Conservation (phyloP, 2,888 invertebrate species). For the Rhopalosiphum nymphaeae region DNA sequence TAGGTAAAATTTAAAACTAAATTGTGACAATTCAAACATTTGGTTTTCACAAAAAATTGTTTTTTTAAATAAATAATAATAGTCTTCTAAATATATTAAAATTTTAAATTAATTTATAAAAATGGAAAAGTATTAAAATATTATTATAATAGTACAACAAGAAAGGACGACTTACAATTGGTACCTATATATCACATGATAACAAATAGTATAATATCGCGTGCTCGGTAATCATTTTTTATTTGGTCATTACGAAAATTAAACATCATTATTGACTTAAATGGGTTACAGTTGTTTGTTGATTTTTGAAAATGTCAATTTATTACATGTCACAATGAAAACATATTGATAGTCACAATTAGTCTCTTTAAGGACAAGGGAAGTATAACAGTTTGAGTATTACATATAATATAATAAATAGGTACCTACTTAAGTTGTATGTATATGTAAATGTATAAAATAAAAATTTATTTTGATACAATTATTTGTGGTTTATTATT, state of each 20-base stretch:
- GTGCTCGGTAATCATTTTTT: neutral
- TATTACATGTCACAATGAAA: neutral
- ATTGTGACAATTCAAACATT: neutral
- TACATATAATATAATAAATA: neutral
- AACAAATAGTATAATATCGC: slow-evolving; percentile 10
- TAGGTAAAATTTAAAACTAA: slow-evolving; percentile 17
- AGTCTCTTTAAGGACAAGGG: neutral
- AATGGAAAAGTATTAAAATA: slow-evolving; percentile 61
- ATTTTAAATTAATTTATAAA: slow-evolving; percentile 47
- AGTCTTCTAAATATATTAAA: slow-evolving; percentile 25
- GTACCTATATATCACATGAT: neutral
- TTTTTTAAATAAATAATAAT: neutral
- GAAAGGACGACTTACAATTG: neutral
- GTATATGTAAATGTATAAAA: neutral
- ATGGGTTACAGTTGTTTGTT: neutral
- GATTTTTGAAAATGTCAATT: neutral
- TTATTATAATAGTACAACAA: slow-evolving; percentile 25
- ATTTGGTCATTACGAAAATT: neutral
- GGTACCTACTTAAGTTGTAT: too few relatives aligned
- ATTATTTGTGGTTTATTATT: neutral
- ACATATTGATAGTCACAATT: neutral
- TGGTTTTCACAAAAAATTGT: neutral
- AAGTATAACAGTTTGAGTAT: neutral
- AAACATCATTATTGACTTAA: neutral
- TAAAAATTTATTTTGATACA: neutral